These are phyloP conservation scores for Varanus komodoensis DNA, from an alignment of 2,113 vertebrate genomes.

Conservation along the genomic window DNA sequence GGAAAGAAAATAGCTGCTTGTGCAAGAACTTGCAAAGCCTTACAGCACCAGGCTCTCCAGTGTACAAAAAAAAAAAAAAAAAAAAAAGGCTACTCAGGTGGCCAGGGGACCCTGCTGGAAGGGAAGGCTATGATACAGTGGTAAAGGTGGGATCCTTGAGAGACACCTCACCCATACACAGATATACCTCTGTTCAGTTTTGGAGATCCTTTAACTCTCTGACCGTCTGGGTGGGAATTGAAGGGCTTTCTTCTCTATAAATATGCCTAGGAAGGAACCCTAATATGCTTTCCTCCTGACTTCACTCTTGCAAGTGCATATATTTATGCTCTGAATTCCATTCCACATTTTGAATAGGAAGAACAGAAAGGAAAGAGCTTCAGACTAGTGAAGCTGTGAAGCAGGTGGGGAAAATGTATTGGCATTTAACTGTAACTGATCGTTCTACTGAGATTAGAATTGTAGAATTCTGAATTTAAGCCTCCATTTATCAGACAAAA, in stretches of 20 bases:
- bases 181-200: too few species aligned
- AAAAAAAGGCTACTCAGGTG: too few species aligned
- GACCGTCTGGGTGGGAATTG: too few species aligned
- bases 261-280: too few species aligned
- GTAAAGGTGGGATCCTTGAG: too few species aligned
- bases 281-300: background rate
- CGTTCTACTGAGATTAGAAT: slow-evolving; percentile 68
- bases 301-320: slow-evolving; percentile 28
- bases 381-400: slow-evolving; percentile 30
- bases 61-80: too few species aligned
- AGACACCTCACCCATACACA: too few species aligned
- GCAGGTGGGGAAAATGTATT: slow-evolving; percentile 54
- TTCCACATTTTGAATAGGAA: slow-evolving; percentile 55
- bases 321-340: slow-evolving; percentile 34
- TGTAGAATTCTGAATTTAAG: slow-evolving; percentile 71
- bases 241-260: too few species aligned
- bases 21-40: background rate
- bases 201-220: too few species aligned
- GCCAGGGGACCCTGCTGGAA: too few species aligned
- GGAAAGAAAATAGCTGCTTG: background rate
- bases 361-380: slow-evolving; percentile 40
- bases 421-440: slow-evolving; percentile 69
- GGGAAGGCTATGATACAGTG: too few species aligned
- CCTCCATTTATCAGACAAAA: slow-evolving; percentile 70
- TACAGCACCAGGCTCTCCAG: too few species aligned